Evolutionary conservation across 1,140 invertebrate species (phyloP).

Genomic region (Cydia strobilella): DNA sequence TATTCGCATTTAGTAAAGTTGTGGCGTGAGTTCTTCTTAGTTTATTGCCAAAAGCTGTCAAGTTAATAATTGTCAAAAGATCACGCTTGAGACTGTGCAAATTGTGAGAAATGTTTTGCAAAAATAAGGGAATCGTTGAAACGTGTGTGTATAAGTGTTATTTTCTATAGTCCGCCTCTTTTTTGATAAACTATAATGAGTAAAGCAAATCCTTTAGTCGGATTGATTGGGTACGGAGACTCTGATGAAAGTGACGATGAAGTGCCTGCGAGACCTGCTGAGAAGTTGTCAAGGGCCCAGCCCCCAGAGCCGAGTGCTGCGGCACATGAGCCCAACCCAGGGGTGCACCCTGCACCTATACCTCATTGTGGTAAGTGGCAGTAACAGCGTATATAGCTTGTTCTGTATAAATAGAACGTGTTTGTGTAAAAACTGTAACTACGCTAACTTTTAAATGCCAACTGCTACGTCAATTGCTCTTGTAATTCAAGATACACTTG

Average conservation of each 20-base stretch:
- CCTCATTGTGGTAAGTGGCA: constrained; percentile 66
- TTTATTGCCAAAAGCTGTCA: neutral
- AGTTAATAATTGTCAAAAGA: neutral
- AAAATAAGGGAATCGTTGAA: neutral
- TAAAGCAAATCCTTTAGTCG: constrained; percentile 62
- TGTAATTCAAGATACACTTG: too few species aligned
- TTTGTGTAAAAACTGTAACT: neutral
- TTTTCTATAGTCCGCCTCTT: neutral
- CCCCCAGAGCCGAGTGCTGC: constrained; percentile 1
- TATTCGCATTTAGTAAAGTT: neutral
- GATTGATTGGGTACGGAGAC: constrained; percentile 69
- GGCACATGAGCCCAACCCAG: constrained; percentile 37
- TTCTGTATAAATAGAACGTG: neutral
- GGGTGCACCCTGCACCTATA: constrained; percentile 67
- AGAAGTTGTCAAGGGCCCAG: constrained; percentile 18
- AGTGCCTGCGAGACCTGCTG: constrained; percentile 17
- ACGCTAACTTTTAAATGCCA: too few species aligned
- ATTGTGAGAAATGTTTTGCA: constrained; percentile 1
- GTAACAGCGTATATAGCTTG: neutral
- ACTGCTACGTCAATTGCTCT: too few species aligned
- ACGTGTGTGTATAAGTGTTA: neutral
- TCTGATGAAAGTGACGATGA: constrained; percentile 66
- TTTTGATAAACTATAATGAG: constrained; percentile 46
- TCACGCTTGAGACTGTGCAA: neutral
- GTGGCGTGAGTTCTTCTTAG: neutral